phyloP scores from a whole-genome alignment of 1,140 invertebrate genomes.

The Brachionus sp. region DNA sequence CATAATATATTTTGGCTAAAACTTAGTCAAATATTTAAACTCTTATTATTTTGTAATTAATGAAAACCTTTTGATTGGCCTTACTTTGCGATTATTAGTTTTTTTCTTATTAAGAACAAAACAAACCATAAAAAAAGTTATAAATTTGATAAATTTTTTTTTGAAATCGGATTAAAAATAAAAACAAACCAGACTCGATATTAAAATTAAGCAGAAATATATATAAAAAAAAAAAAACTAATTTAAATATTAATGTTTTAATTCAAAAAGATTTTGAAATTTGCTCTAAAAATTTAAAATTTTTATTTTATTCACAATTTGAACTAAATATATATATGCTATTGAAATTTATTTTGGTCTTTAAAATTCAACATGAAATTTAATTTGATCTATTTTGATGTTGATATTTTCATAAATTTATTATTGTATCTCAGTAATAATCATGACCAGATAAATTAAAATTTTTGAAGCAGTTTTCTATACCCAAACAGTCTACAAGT shows the following conservation, averaged over 20 bases:
- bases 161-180: not conserved
- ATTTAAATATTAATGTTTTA: conserved; percentile 7
- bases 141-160: not conserved
- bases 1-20: not conserved
- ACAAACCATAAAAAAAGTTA: not conserved
- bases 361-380: too few species aligned
- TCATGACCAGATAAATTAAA: not conserved
- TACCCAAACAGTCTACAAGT: not conserved
- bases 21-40: not conserved
- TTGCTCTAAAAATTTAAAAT: not conserved
- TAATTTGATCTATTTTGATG: not conserved
- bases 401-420: not conserved
- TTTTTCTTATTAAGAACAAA: not conserved
- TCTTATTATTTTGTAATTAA: not conserved
- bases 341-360: too few species aligned
- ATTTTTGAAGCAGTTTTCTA: not conserved
- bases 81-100: too few species aligned
- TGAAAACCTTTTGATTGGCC: not conserved
- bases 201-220: not conserved
- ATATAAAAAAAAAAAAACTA: not conserved
- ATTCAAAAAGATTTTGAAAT: not conserved
- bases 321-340: not conserved
- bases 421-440: not conserved
- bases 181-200: not conserved
- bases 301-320: not conserved